Evolutionary conservation across 2,113 vertebrate genomes (phyloP).

Genomic region (Prionailurus bengalensis): DNA sequence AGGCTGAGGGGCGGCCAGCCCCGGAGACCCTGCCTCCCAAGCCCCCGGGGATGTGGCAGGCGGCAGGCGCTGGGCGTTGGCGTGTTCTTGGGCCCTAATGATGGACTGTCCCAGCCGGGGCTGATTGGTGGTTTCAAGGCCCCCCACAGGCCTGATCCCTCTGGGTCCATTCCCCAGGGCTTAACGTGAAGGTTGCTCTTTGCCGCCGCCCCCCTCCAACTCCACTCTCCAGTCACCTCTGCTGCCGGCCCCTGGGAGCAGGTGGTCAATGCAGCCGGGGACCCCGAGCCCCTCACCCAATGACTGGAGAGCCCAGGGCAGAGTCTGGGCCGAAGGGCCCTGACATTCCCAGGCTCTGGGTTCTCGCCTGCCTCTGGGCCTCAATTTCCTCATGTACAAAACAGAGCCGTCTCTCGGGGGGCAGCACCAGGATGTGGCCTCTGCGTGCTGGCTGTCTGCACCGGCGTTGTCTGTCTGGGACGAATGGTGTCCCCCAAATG

Average conservation of each 20-base stretch:
- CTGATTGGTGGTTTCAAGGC: constrained; percentile 72
- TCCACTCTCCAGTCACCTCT: background rate
- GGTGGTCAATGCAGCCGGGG: background rate
- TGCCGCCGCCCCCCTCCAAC: background rate
- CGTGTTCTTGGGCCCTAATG: background rate
- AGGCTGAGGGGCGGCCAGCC: background rate
- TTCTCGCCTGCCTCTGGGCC: background rate
- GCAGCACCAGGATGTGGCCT: accelerated
- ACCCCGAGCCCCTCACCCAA: too few species aligned
- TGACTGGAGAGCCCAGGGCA: too few species aligned
- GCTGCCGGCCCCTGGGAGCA: background rate
- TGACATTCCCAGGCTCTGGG: accelerated
- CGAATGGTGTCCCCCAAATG: background rate
- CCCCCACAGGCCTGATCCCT: background rate
- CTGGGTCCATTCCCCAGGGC: background rate
- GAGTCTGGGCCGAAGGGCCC: background rate
- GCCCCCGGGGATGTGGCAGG: accelerated
- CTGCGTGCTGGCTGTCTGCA: accelerated
- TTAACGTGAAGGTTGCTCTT: constrained; percentile 44
- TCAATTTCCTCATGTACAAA: background rate
- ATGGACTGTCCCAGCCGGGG: background rate
- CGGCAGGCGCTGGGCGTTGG: background rate
- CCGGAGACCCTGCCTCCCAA: background rate
- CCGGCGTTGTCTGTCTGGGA: background rate
- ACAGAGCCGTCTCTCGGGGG: accelerated